A percentile compares a stretch with the other conserved stretches of the same genome.
phyloP scores from a whole-genome alignment of 2,888 invertebrate species.

The Drosophila kambysellisi region DNA sequence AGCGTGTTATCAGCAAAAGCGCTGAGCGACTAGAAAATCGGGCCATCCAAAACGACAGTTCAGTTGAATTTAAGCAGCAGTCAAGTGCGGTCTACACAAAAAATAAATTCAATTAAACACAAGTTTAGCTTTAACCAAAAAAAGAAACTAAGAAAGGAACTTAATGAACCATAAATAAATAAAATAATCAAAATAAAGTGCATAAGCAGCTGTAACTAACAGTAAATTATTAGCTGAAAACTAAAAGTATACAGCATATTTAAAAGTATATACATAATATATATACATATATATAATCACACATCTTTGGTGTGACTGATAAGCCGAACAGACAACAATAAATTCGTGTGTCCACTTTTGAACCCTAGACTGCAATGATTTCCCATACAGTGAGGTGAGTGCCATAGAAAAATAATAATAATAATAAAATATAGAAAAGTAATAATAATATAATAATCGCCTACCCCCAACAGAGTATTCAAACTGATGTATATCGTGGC shows the following conservation, averaged over 20 bases:
- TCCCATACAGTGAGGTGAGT: conserved; percentile 80
- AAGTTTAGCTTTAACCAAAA: background rate
- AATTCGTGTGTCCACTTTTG: conserved; percentile 45
- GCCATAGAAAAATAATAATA: background rate
- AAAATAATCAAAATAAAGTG: background rate
- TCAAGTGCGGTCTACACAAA: conserved; percentile 17
- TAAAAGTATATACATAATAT: background rate
- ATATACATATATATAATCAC: conserved; percentile 24
- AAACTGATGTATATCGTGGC: conserved; percentile 84
- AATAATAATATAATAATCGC: background rate
- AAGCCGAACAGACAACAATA: conserved; percentile 34
- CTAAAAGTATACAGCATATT: background rate
- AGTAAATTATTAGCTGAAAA: background rate
- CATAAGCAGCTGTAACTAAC: background rate
- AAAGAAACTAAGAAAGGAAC: background rate
- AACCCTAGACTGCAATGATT: conserved; percentile 65
- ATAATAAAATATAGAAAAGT: background rate
- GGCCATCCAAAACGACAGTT: conserved; percentile 8
- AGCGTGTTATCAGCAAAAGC: conserved; percentile 34
- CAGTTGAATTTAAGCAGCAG: conserved; percentile 41
- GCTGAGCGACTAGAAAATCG: conserved; percentile 22
- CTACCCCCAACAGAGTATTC: conserved; percentile 72
- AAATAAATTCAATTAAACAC: background rate
- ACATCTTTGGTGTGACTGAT: conserved; percentile 45
- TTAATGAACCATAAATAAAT: background rate